Percentiles rank a stretch among this genome's conserved stretches.
phyloP scores from a whole-genome alignment of 2,797 vertebrate genomes.

The Epinephelus coioides region DNA sequence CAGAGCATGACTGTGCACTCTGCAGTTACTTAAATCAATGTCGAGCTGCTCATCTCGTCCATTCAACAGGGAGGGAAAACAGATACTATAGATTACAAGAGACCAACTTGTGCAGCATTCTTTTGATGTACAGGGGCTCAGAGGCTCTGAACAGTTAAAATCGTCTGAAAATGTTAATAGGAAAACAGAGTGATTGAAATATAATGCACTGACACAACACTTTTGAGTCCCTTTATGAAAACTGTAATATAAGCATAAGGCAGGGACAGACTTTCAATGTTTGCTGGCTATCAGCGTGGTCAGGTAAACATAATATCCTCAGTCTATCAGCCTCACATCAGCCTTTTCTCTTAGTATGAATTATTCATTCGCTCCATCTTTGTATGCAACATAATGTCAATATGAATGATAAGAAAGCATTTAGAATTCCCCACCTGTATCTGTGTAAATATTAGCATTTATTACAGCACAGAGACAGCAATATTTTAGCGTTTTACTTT shows the following conservation, averaged over 20 bases:
- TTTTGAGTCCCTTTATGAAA: constrained; percentile 38
- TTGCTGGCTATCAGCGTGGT: constrained; percentile 42
- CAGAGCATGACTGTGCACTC: constrained; percentile 69
- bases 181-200: constrained; percentile 8
- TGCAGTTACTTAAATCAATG: constrained; percentile 74
- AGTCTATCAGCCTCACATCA: constrained; percentile 45
- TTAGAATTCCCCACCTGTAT: constrained; percentile 42
- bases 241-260: constrained; percentile 24
- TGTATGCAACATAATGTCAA: constrained; percentile 53
- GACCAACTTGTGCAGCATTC: not conserved
- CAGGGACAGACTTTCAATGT: constrained; percentile 21
- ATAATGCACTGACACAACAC: constrained; percentile 10
- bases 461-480: constrained; percentile 17
- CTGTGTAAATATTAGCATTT: constrained; percentile 54
- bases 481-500: constrained; percentile 35
- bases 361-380: constrained; percentile 59
- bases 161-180: constrained; percentile 21
- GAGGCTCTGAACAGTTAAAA: constrained; percentile 26
- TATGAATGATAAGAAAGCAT: constrained; percentile 47
- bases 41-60: constrained; percentile 36
- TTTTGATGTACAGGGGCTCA: not conserved
- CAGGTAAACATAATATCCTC: constrained; percentile 59
- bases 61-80: constrained; percentile 31
- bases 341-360: constrained; percentile 57
- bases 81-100: constrained; percentile 16